Percentiles rank a stretch among this genome's conserved stretches.
Evolutionary conservation across 92 coral and sea anemone genomes (phyloP).

Genomic region (Blastomussa wellsi): DNA sequence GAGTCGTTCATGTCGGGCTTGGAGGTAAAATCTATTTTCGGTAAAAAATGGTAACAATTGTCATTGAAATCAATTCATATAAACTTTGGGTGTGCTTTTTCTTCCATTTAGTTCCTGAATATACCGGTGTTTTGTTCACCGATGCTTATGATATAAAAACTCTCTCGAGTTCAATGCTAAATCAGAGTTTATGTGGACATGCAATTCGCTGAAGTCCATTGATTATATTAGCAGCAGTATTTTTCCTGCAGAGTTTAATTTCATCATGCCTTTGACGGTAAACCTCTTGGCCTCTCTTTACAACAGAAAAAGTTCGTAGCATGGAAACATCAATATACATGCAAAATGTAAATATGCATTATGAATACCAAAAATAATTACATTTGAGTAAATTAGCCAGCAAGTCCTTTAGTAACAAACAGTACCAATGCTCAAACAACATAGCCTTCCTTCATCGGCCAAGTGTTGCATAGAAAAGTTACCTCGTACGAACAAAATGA

Average conservation of each 20-base stretch:
- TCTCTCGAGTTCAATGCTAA: background rate
- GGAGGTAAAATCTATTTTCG: background rate
- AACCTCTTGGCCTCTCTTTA: background rate
- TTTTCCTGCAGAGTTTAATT: background rate
- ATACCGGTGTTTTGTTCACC: background rate
- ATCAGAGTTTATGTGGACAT: background rate
- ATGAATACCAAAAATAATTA: background rate
- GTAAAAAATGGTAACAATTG: background rate
- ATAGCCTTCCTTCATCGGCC: background rate
- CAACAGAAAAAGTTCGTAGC: background rate
- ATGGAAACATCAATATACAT: background rate
- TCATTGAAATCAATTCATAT: background rate
- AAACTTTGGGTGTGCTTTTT: background rate
- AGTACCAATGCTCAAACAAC: background rate
- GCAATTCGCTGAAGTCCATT: background rate
- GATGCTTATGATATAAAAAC: background rate
- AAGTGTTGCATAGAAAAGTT: background rate
- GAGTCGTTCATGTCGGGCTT: background rate
- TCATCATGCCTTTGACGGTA: background rate
- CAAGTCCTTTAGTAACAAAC: background rate
- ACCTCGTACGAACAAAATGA: background rate
- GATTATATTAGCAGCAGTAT: background rate
- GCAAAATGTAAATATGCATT: background rate
- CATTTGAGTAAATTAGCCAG: background rate
- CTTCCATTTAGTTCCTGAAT: background rate